Percentiles rank a stretch among this genome's conserved stretches.
phyloP scores from a whole-genome alignment of 2,797 vertebrate species.

The Natrix natrix region DNA sequence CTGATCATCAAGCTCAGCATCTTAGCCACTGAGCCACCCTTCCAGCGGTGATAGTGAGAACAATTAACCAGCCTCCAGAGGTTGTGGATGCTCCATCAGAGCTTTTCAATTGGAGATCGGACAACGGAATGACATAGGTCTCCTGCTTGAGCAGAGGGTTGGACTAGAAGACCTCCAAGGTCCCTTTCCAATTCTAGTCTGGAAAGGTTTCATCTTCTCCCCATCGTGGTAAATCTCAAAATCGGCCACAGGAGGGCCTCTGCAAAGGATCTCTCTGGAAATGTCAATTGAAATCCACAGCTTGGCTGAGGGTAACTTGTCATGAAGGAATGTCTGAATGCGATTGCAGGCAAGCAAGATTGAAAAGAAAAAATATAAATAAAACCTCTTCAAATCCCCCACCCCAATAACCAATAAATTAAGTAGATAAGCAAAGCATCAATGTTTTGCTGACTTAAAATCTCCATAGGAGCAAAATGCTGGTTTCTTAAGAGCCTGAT shows the following conservation, averaged over 20 bases:
- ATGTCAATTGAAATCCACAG: not conserved
- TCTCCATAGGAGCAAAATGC: not conserved
- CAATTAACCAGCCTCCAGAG: no score
- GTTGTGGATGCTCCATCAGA: no score
- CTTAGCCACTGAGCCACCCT: no score
- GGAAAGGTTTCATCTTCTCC: not conserved
- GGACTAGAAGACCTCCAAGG: no score
- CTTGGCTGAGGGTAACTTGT: not conserved
- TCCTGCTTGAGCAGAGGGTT: no score
- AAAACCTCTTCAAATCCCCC: not conserved
- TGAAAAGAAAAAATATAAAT: not conserved
- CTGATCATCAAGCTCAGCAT: no score
- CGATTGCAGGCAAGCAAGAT: no score
- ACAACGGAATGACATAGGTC: no score
- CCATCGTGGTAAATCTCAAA: not conserved
- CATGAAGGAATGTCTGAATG: not conserved
- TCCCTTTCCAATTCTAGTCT: no score
- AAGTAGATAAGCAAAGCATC: not conserved
- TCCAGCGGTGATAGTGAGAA: no score
- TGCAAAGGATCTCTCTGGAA: not conserved
- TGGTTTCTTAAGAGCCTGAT: not conserved
- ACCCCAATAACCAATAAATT: no score
- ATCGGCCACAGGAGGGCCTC: conserved; percentile 6
- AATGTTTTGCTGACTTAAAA: not conserved
- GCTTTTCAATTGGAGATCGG: no score